phyloP scores from a whole-genome alignment of 2,113 vertebrate genomes.

The Campylomormyrus numenius region DNA sequence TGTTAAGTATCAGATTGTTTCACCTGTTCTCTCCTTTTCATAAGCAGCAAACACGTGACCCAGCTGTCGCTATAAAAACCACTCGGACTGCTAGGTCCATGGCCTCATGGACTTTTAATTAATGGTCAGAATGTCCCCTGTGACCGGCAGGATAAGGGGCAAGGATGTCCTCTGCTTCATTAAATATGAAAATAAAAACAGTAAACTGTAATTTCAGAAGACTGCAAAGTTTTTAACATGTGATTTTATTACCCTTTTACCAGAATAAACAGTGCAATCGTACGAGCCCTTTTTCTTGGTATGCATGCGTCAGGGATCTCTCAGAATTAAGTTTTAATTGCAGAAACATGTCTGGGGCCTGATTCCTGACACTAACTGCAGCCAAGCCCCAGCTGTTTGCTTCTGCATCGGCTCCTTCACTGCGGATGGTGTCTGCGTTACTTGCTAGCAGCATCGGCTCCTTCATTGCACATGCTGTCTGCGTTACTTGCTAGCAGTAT shows the following conservation, averaged over 20 bases:
- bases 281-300: neutral
- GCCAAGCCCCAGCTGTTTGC: neutral
- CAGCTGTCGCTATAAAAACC: too few relatives aligned
- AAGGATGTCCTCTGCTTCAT: neutral
- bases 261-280: neutral
- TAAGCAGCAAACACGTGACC: neutral
- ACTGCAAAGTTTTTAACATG: neutral
- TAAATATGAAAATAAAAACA: too few relatives aligned
- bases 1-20: neutral
- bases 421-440: neutral
- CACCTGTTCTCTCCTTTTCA: neutral
- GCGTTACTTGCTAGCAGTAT: too few relatives aligned
- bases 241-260: neutral
- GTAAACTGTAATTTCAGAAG: too few relatives aligned
- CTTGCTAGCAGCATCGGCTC: neutral
- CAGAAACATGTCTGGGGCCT: neutral
- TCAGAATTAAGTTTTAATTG: neutral
- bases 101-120: neutral
- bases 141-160: neutral
- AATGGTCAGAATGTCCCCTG: neutral
- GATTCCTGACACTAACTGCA: neutral
- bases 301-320: neutral
- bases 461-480: too few relatives aligned
- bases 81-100: too few relatives aligned
- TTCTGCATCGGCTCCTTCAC: neutral